Evolutionary conservation across 2,888 invertebrate species (phyloP).

Genomic region (Polydrusus tereticollis): DNA sequence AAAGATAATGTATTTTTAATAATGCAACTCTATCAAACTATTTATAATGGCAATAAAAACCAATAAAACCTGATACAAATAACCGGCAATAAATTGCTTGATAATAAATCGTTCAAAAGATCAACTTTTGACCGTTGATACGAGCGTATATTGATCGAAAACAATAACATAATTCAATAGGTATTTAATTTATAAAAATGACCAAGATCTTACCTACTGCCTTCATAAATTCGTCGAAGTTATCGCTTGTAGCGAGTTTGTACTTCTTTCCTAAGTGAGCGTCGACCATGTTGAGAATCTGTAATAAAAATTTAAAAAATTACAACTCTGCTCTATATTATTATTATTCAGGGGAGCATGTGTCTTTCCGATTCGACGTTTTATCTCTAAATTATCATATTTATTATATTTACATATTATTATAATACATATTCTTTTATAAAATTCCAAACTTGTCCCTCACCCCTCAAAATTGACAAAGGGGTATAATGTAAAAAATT

Average conservation of each 20-base stretch:
- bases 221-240: constrained; percentile 93
- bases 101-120: background rate
- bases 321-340: too few species aligned
- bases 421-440: too few species aligned
- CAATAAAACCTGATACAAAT: background rate
- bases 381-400: too few species aligned
- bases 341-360: too few species aligned
- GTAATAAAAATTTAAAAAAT: too few species aligned
- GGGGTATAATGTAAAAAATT: too few species aligned
- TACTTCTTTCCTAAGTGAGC: constrained; percentile 72
- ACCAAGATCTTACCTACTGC: constrained; percentile 76
- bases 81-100: background rate
- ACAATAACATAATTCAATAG: background rate
- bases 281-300: constrained; percentile 60
- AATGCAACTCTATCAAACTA: background rate
- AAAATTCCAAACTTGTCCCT: too few species aligned
- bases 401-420: too few species aligned
- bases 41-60: background rate
- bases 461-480: too few species aligned
- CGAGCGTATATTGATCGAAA: background rate
- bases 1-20: background rate
- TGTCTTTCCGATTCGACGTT: too few species aligned
- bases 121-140: background rate
- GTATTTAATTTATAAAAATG: too few species aligned
- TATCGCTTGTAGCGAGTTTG: constrained; percentile 83